These are phyloP conservation scores for Eugnorisma glareosa DNA, from an alignment of 2,888 invertebrate genomes.

Conservation along the genomic window DNA sequence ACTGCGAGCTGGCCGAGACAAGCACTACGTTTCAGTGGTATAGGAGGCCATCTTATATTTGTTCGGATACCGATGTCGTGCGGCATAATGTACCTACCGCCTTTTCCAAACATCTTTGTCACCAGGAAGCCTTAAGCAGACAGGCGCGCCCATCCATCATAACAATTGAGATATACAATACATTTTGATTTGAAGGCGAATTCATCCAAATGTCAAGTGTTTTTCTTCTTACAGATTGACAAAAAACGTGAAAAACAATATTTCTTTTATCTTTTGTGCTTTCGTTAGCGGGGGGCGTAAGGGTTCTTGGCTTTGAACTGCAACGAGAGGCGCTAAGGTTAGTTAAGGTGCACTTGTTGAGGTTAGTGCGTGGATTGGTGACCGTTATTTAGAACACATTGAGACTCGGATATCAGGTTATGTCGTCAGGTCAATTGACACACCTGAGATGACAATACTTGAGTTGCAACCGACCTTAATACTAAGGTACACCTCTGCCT, in stretches of 20 bases:
- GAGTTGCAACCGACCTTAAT: no score
- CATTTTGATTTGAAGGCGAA: conserved; percentile 53
- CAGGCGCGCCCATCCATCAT: conserved; percentile 50
- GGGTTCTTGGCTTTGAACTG: conserved; percentile 25
- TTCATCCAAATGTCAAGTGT: conserved; percentile 37
- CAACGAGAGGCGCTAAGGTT: background rate
- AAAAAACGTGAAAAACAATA: conserved; percentile 11
- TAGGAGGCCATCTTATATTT: background rate
- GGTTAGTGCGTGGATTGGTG: background rate
- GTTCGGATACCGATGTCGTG: background rate
- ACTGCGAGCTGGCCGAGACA: background rate
- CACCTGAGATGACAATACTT: background rate
- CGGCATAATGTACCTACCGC: background rate
- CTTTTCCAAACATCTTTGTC: background rate
- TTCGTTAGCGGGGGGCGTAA: conserved; percentile 2
- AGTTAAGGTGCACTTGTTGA: background rate
- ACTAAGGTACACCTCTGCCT: no score
- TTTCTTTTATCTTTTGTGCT: conserved; percentile 29
- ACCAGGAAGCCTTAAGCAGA: conserved; percentile 18
- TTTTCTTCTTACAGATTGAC: conserved; percentile 18
- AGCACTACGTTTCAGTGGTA: background rate
- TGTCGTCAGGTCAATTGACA: background rate
- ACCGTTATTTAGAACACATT: background rate
- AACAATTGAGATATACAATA: conserved; percentile 42
- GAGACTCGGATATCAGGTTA: background rate